A percentile compares a stretch with the other conserved stretches of the same genome.
Evolutionary conservation across 1,140 invertebrate species (phyloP).

Genomic region (Galendromus occidentalis): DNA sequence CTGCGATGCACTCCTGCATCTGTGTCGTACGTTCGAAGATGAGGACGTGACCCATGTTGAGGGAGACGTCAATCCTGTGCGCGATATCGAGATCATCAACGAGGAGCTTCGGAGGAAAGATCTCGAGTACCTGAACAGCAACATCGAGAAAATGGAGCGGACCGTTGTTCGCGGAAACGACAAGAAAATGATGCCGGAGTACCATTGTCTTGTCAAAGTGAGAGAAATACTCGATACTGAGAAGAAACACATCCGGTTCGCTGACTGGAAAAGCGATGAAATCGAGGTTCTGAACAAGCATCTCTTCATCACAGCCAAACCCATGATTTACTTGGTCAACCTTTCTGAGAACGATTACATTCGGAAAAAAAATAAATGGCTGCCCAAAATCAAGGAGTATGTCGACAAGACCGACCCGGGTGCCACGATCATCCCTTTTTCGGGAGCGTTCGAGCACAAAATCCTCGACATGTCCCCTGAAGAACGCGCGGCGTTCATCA

Average conservation of each 20-base stretch:
- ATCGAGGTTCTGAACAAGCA: conserved; percentile 93
- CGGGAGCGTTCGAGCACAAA: conserved; percentile 70
- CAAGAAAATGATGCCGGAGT: conserved; percentile 89
- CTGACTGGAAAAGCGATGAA: conserved; percentile 82
- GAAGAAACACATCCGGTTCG: conserved; percentile 78
- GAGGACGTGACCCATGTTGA: conserved; percentile 95
- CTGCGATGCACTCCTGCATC: conserved; percentile 96
- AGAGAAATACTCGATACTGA: conserved; percentile 64
- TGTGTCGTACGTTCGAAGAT: conserved; percentile 94
- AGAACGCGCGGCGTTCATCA: conserved; percentile 49
- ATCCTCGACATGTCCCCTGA: conserved; percentile 63
- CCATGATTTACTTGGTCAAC: conserved; percentile 91
- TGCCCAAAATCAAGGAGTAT: conserved; percentile 97
- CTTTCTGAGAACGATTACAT: conserved; percentile 96
- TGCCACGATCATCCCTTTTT: conserved; percentile 78
- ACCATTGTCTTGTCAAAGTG: conserved; percentile 66
- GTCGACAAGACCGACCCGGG: conserved; percentile 92
- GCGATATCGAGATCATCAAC: conserved; percentile 88
- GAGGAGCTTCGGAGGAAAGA: conserved; percentile 91
- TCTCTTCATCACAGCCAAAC: conserved; percentile 92
- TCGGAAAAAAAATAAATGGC: conserved; percentile 96
- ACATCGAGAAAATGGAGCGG: conserved; percentile 69
- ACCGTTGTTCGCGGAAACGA: conserved; percentile 70
- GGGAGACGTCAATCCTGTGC: conserved; percentile 87
- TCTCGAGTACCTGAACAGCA: conserved; percentile 53